Base-by-base conservation (phyloP, 2,888 invertebrate genomes). In the Rhagonycha fulva region DNA sequence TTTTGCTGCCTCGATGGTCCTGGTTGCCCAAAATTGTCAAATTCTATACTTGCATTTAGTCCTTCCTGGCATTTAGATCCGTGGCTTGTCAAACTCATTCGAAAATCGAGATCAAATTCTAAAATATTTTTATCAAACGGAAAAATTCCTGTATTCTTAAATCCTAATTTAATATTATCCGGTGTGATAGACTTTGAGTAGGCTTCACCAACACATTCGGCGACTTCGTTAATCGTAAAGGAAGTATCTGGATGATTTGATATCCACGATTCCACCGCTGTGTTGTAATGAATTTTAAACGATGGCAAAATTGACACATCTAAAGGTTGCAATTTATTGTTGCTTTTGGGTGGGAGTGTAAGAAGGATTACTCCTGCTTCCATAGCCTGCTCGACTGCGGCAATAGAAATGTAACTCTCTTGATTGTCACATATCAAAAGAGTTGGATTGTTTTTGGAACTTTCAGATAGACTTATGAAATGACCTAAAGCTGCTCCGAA, bases 111-210 rank as follows among this genome's bases (percentile, higher is more conserved):
- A 32, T 68, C 61, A 23, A 62, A 68, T 19, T 76, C 77, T 62
- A 79, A 79, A 62, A 79, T 68, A 23, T 63, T 23, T 60, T 32
- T 14, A 60, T 79, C 75, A n/a, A 76, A 79, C 2, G 74, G 78
- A 67, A 24, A 74, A 14, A 76, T 80, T 24, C 79, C 76, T 4
- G 72, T 68, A 47, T 66, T 74, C 60, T 32, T 26, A 23, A 75
- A 75, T 19, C 71, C 74, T 5, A 71, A 47, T 68, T 14, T 61
- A 47, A 75, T 75, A 67, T 71, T 75, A 14, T 60, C 24, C 19
- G 66, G 67, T 9, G 74, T 75, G 66, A 75, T 14, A 62, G 69
- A n/a, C 0, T 47, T 24, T 14, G 32, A 14, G 67, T 67, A 68
- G 14, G 71, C 70, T 24, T 67, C 19, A 3, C 70, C 71, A 24